Evolutionary conservation across 2,113 vertebrate species (phyloP), one percentile per base, ranked within the genome.

Genomic region (Amia ocellicauda): DNA sequence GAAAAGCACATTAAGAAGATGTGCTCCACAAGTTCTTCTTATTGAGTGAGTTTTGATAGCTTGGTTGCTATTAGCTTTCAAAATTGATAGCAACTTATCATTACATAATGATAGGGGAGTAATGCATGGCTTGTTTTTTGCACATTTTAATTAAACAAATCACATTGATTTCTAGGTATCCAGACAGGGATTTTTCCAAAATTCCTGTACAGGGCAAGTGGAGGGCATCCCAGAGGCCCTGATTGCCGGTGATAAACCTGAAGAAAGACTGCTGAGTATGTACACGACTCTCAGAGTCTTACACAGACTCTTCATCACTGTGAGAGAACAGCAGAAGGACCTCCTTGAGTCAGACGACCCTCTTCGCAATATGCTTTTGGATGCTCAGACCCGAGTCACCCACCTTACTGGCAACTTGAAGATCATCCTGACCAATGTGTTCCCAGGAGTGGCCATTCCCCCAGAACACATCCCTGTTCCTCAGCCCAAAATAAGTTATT

Each of bases 321-420:
- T 80, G 0, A 0, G 42, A 3, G 0, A 11, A 2, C 63, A 77
- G 62, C 50, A 40, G 5, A 0, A 0, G 0, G 0, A 0, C 0
- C 1, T 29, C 2, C 31, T 3, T 22, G 0, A 0, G 0, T 0
- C 40, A 0, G 0, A 0, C 0, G 51, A 53, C 51, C n/a, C 51
- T 22, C 24, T 53, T 8, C 51, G 23, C 20, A 53, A 9, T 11
- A 53, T 19, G 24, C 51, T 53, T 4, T 1, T 13, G 0, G 0
- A 0, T 0, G 4, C 71, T 3, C 66, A 41, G 1, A 0, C 0
- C 0, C n/a, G 0, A 5, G 63, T 82, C 11, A 23, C 20, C 2
- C 0, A 0, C 0, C 0, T 16, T 13, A 19, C 27, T n/a, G 14
- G 0, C 0, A 0, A 0, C 0, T 2, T 31, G 0, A 31, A 76